Conservation (phyloP, 2,888 invertebrate species). For the Trachelus tabidus region DNA sequence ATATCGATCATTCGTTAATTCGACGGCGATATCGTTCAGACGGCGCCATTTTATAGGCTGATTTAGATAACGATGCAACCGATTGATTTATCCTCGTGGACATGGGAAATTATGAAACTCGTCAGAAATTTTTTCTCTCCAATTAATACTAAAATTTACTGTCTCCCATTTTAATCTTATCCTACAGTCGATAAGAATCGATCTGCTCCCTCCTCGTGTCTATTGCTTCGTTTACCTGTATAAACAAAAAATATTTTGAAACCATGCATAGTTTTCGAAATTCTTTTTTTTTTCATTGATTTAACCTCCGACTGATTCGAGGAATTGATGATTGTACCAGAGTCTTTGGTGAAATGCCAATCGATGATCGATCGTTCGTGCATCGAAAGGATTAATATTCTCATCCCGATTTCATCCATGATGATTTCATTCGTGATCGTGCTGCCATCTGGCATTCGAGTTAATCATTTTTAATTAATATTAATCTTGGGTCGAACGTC, state of each 20-base stretch:
- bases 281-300: not conserved
- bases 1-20: conserved; percentile 3
- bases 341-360: too few species aligned
- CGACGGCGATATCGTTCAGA: not conserved
- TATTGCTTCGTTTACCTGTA: not conserved
- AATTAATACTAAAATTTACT: not conserved
- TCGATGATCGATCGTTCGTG: too few species aligned
- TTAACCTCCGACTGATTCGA: not conserved
- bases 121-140: not conserved
- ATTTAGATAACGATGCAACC: not conserved
- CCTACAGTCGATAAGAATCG: not conserved
- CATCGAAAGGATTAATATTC: not conserved
- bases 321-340: too few species aligned
- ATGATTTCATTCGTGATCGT: not conserved
- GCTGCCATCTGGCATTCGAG: not conserved
- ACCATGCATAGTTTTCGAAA: not conserved
- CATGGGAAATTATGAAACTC: not conserved
- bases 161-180: not conserved
- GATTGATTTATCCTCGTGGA: not conserved
- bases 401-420: not conserved
- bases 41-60: not conserved
- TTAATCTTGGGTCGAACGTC: conserved; percentile 34
- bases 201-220: not conserved
- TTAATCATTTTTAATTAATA: conserved; percentile 40
- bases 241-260: not conserved